Conservation (phyloP, 2,797 vertebrate genomes). For the Clarias laeviceps region DNA sequence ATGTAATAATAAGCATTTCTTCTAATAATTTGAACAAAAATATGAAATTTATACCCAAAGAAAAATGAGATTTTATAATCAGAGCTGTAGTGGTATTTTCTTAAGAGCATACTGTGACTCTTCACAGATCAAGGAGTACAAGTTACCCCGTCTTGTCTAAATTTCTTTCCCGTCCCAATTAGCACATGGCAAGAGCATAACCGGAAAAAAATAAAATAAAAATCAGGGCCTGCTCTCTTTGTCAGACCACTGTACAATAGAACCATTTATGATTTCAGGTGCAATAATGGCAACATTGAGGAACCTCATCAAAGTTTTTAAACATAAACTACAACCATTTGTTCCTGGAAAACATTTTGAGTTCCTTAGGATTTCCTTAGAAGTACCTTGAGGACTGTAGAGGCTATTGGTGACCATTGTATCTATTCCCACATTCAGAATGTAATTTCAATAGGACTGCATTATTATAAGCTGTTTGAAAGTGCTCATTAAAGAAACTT, state of each 20-base stretch:
- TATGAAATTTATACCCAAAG: background rate
- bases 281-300: background rate
- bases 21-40: background rate
- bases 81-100: too few relatives aligned
- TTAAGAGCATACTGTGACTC: background rate
- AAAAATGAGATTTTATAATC: background rate
- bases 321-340: background rate
- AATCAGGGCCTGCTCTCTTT: background rate
- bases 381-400: background rate
- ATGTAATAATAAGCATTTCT: too few relatives aligned
- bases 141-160: background rate
- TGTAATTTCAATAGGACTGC: too few relatives aligned
- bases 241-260: constrained; percentile 1
- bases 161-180: background rate
- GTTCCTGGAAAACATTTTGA: background rate
- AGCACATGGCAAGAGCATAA: background rate
- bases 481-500: too few relatives aligned
- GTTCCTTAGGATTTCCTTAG: background rate
- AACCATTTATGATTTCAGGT: constrained; percentile 9
- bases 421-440: too few relatives aligned
- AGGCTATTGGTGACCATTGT: background rate
- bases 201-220: background rate
- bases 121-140: background rate
- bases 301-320: background rate
- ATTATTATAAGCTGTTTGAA: too few relatives aligned